These are phyloP conservation scores for Bursaphelenchus mucronatus DNA, from an alignment of 1,140 invertebrate species.

Conservation along the genomic window DNA sequence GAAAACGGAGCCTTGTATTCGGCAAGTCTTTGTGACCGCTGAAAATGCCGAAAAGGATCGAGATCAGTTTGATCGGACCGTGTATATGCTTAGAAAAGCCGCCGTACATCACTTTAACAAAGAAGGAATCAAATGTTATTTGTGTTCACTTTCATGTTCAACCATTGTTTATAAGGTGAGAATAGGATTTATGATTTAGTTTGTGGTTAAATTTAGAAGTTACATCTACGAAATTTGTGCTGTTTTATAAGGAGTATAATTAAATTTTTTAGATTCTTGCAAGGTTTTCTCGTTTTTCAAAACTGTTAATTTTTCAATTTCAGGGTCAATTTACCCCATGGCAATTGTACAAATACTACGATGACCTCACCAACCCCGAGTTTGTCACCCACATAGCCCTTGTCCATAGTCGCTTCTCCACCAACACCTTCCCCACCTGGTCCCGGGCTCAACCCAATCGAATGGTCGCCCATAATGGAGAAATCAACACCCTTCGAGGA, in stretches of 20 bases:
- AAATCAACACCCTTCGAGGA: constrained; percentile 95
- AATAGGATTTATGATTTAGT: too few species aligned
- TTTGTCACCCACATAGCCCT: constrained; percentile 90
- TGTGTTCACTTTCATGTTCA: constrained; percentile 83
- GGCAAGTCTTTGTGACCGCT: constrained; percentile 79
- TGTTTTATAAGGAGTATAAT: too few species aligned
- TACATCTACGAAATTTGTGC: not conserved
- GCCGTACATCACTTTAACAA: constrained; percentile 78
- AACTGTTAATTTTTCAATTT: constrained; percentile 26
- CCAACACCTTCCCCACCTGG: constrained; percentile 98
- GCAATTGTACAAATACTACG: constrained; percentile 83
- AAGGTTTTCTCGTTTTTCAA: not conserved
- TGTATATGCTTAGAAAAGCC: constrained; percentile 85
- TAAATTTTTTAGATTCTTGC: too few species aligned
- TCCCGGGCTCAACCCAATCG: constrained; percentile 95
- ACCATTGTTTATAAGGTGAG: constrained; percentile 85
- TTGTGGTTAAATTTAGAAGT: not conserved
- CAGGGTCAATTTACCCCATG: constrained; percentile 86
- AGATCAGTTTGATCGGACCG: constrained; percentile 69
- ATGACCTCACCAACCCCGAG: constrained; percentile 71
- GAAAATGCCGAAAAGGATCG: constrained; percentile 63
- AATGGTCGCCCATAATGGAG: constrained; percentile 93
- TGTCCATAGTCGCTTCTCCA: constrained; percentile 94
- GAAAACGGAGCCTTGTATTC: constrained; percentile 87
- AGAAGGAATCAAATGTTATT: constrained; percentile 82